These are phyloP conservation scores for Sebastes diploproa DNA, from an alignment of 2,797 vertebrate species.

Conservation along the genomic window DNA sequence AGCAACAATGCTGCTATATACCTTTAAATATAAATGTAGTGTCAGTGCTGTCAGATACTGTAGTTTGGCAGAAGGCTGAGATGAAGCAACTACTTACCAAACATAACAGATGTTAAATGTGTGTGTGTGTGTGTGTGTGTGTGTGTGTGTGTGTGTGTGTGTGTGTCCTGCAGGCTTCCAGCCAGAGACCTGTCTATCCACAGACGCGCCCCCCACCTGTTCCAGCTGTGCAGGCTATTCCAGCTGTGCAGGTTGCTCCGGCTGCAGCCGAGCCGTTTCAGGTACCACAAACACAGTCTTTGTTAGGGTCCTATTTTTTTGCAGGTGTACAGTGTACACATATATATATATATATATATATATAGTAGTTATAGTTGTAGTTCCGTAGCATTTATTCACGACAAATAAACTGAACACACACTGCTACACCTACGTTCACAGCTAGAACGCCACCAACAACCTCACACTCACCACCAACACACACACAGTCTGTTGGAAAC, in stretches of 20 bases:
- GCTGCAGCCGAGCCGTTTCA: slow-evolving; percentile 50
- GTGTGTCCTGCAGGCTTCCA: slow-evolving; percentile 44
- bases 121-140: not conserved
- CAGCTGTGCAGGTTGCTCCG: slow-evolving; percentile 30
- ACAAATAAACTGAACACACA: too few species aligned
- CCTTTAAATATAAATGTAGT: too few species aligned
- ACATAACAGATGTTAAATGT: not conserved
- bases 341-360: too few species aligned
- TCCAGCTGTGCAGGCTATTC: slow-evolving; percentile 44
- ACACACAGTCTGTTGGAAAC: too few species aligned
- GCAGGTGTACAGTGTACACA: not conserved
- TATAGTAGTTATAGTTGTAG: too few species aligned
- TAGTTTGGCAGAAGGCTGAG: not conserved
- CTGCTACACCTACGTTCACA: too few species aligned
- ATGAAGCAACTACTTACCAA: not conserved
- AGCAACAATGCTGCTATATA: too few species aligned
- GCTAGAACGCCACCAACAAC: too few species aligned
- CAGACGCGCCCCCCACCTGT: slow-evolving; percentile 63
- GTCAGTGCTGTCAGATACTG: not conserved
- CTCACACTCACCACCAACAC: too few species aligned
- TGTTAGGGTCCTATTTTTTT: not conserved
- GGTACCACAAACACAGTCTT: slow-evolving; percentile 38
- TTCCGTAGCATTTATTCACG: too few species aligned
- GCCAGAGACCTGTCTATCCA: slow-evolving; percentile 67
- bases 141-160: slow-evolving; percentile 13